Evolutionary conservation across 2,888 invertebrate genomes (phyloP), one percentile per base, ranked within the genome.

Genomic region (Amphipyra berbera): DNA sequence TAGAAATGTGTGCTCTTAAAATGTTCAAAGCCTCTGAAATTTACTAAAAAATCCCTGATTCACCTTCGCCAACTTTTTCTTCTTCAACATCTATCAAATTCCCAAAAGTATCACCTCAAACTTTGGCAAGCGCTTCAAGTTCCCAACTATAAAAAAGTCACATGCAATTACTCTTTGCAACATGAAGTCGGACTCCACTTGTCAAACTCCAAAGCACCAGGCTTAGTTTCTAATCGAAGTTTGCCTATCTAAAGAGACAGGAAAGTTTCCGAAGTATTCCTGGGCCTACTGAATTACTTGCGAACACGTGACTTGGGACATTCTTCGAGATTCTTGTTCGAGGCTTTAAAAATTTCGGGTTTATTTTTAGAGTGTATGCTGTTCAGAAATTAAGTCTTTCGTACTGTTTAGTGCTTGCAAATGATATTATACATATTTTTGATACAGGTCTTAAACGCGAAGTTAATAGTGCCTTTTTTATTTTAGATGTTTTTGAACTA

Each of bases 191-290:
- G 73, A 78, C 76, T 76, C 72, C 72, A 78, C 78, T 82, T 80
- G 78, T 76, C 80, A 72, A 77, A 82, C 76, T 81, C 55, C 15
- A 52, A 71, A 71, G 65, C 67, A 60, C 57, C 57, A 56, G 71
- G 75, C 75, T 82, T 75, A 78, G 81, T 81, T 76, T 68, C 77
- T 77, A 82, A 82, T 82, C 81, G 78, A 82, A 82, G 73, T 82
- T 82, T 75, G 71, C 72, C 82, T 78, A 81, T 79, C 75, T 67
- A 71, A 74, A 70, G 67, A 67, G 77, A 73, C 77, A 65, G 45
- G 66, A 66, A 79, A 78, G 62, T 79, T 75, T 15, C 21, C 58
- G 55, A 79, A 79, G 74, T 73, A 73, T 75, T 78, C 68, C 65
- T 72, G 68, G 46, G 74, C 78, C 70, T 77, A 77, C 81, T 64